Conservation (phyloP, 2,113 vertebrate species). For the Hyaena hyaena region DNA sequence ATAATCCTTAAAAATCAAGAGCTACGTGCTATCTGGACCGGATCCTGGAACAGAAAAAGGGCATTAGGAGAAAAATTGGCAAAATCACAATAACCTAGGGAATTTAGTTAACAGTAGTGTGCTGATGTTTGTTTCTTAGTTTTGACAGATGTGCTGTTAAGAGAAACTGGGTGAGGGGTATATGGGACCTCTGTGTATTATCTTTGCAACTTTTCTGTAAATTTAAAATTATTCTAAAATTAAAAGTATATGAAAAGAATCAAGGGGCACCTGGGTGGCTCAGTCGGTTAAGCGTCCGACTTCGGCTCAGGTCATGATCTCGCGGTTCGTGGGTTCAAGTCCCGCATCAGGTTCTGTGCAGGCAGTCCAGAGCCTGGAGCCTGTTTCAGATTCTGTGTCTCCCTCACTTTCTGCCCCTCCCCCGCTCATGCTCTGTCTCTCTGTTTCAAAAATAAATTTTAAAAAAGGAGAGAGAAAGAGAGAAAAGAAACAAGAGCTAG, state of each 20-base stretch:
- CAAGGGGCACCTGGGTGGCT: no score
- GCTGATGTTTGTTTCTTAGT: not conserved
- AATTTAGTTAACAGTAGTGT: not conserved
- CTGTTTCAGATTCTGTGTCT: no score
- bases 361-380: no score
- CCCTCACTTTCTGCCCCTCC: no score
- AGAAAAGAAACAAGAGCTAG: not conserved
- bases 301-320: no score
- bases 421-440: no score
- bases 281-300: no score
- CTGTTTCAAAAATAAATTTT: no score
- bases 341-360: no score
- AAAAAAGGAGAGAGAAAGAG: no score
- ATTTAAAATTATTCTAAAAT: slow-evolving; percentile 43
- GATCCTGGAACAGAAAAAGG: not conserved
- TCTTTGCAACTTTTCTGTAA: slow-evolving; percentile 37
- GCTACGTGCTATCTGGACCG: not conserved
- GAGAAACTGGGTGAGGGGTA: not conserved
- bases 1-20: slow-evolving; percentile 13
- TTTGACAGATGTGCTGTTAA: not conserved
- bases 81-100: not conserved
- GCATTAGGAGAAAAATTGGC: not conserved
- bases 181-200: not conserved
- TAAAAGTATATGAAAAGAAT: slow-evolving; percentile 1
- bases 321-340: no score